Conservation (phyloP, 1,140 invertebrate genomes). For the Stenopsyche tienmushanensis region DNA sequence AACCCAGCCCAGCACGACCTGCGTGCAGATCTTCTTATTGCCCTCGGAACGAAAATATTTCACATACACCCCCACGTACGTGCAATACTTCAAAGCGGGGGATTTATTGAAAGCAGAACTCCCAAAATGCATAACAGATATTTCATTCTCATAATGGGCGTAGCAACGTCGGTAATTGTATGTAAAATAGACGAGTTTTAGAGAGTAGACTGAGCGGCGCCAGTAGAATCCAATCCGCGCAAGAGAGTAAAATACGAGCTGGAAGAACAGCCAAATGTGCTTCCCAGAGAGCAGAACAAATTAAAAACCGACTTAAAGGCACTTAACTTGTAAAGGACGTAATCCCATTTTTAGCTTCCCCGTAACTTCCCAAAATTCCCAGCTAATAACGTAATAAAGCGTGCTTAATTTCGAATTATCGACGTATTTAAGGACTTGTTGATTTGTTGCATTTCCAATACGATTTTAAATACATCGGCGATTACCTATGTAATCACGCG, state of each 20-base stretch:
- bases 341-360: too few species aligned
- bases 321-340: too few species aligned
- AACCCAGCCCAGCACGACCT: constrained; percentile 21
- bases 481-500: too few species aligned
- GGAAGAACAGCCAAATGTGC: constrained; percentile 10
- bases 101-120: background rate
- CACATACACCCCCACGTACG: background rate
- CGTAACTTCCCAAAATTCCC: background rate
- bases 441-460: background rate
- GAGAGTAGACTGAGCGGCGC: constrained; percentile 21
- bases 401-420: too few species aligned
- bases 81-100: background rate
- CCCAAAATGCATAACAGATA: background rate
- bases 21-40: constrained; percentile 10
- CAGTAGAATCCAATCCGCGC: background rate
- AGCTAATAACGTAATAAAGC: background rate
- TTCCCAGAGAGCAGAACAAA: constrained; percentile 14
- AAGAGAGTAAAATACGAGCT: background rate
- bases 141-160: too few species aligned
- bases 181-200: background rate
- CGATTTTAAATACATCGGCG: background rate
- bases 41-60: background rate
- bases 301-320: constrained; percentile 9
- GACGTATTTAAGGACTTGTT: too few species aligned
- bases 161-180: background rate